These are phyloP conservation scores for Euphysa ruthae DNA, from an alignment of 30 jellyfish, hydroid and myxozoan species.

Conservation along the genomic window DNA sequence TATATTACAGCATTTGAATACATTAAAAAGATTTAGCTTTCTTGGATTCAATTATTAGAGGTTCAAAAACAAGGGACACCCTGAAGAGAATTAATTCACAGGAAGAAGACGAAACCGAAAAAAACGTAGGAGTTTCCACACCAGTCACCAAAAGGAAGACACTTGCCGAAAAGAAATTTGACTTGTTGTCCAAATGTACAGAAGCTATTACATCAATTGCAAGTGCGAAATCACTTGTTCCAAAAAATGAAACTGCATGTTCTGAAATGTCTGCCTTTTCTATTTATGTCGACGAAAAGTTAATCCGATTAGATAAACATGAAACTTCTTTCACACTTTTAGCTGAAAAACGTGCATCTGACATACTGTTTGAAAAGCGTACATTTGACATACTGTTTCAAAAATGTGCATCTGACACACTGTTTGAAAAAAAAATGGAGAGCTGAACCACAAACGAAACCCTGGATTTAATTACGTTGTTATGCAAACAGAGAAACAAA, in stretches of 20 bases:
- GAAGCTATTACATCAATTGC: neutral
- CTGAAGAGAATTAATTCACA: neutral
- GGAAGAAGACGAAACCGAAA: neutral
- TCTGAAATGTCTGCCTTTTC: neutral
- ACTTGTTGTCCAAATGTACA: neutral
- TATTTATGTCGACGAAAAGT: conserved; percentile 14
- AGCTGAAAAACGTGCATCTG: conserved; percentile 32
- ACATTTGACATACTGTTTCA: too few relatives aligned
- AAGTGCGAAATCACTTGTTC: neutral
- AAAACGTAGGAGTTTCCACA: neutral
- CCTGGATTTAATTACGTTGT: conserved; percentile 2
- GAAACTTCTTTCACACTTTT: neutral
- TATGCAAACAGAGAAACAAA: neutral
- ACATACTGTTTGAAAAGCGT: conserved; percentile 33
- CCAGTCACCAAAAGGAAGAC: neutral
- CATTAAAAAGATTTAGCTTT: neutral
- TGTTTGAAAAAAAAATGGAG: too few relatives aligned
- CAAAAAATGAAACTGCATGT: neutral
- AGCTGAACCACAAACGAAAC: neutral
- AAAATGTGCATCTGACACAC: too few relatives aligned
- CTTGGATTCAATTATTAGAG: conserved; percentile 1
- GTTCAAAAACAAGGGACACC: conserved; percentile 32
- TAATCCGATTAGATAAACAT: conserved; percentile 16
- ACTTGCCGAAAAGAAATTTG: neutral
- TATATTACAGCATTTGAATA: neutral